Percentiles rank a stretch among this genome's conserved stretches.
Evolutionary conservation across 2,797 vertebrate species (phyloP).

Genomic region (Danio tinwini): DNA sequence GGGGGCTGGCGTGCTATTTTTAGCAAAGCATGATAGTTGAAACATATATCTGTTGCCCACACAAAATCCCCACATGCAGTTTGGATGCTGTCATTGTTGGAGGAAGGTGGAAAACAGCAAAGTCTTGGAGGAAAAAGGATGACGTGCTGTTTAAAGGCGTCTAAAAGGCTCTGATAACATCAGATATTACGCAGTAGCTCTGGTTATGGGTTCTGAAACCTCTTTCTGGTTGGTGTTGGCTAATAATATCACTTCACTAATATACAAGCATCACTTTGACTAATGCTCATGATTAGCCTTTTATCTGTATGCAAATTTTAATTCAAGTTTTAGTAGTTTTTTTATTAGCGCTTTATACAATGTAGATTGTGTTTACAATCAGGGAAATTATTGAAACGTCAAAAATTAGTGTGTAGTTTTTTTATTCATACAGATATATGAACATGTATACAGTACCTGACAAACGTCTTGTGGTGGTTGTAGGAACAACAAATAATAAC

Average conservation of each 20-base stretch:
- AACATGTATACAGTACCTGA: too few species aligned
- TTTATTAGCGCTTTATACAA: too few species aligned
- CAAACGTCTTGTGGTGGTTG: too few species aligned
- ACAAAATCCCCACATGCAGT: slow-evolving; percentile 55
- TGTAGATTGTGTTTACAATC: too few species aligned
- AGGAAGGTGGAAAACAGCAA: slow-evolving; percentile 43
- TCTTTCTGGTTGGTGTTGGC: background rate
- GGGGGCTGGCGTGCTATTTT: slow-evolving; percentile 70
- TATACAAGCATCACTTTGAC: background rate
- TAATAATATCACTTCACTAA: background rate
- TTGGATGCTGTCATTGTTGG: slow-evolving; percentile 37
- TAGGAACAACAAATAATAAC: too few species aligned
- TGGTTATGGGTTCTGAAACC: background rate
- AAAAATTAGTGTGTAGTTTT: too few species aligned
- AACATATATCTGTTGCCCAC: slow-evolving; percentile 64
- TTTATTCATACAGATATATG: too few species aligned
- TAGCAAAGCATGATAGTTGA: slow-evolving; percentile 73
- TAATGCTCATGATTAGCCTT: too few species aligned
- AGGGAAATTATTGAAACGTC: too few species aligned
- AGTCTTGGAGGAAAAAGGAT: slow-evolving; percentile 28
- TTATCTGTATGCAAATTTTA: too few species aligned
- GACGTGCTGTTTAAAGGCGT: slow-evolving; percentile 44
- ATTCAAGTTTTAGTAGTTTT: too few species aligned
- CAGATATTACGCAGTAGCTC: slow-evolving; percentile 37
- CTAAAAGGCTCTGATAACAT: slow-evolving; percentile 52